Conservation (phyloP, 2,888 invertebrate species). For the Pediacus dermestoides region DNA sequence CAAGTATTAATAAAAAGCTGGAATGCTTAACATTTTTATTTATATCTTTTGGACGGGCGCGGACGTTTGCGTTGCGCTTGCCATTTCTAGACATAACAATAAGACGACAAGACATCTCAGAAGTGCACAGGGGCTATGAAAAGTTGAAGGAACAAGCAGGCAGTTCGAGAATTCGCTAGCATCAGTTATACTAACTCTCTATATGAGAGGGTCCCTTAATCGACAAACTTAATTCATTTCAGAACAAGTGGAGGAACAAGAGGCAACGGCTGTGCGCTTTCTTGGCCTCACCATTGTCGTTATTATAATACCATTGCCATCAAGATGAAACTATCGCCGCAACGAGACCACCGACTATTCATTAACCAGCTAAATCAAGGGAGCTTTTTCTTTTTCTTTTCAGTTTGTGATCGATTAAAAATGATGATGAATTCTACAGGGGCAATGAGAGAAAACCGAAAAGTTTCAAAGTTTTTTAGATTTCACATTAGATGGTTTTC, state of each 20-base stretch:
- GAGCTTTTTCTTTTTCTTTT: too few relatives aligned
- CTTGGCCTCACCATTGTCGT: too few relatives aligned
- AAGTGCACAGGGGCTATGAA: conserved; percentile 18
- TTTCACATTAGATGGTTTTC: too few relatives aligned
- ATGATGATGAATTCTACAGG: too few relatives aligned
- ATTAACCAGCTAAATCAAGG: too few relatives aligned
- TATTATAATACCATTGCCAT: too few relatives aligned
- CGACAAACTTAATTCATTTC: conserved; percentile 45
- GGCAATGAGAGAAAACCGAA: too few relatives aligned
- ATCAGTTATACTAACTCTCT: conserved; percentile 33
- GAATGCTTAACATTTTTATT: conserved; percentile 35
- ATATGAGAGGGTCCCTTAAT: conserved; percentile 38
- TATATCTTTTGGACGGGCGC: conserved; percentile 27
- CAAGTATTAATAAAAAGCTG: conserved; percentile 38
- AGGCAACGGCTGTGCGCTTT: conserved; percentile 28
- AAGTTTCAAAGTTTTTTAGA: too few relatives aligned
- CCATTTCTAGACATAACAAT: conserved; percentile 18
- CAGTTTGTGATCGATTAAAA: too few relatives aligned
- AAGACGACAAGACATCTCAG: conserved; percentile 16
- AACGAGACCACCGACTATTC: too few relatives aligned
- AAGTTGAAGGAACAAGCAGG: conserved; percentile 20
- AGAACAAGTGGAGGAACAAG: conserved; percentile 32
- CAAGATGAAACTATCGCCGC: too few relatives aligned
- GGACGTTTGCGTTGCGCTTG: conserved; percentile 15
- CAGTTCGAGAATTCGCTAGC: too few relatives aligned